Base-by-base conservation (phyloP, 2,888 invertebrate species). In the Polyploca ridens region DNA sequence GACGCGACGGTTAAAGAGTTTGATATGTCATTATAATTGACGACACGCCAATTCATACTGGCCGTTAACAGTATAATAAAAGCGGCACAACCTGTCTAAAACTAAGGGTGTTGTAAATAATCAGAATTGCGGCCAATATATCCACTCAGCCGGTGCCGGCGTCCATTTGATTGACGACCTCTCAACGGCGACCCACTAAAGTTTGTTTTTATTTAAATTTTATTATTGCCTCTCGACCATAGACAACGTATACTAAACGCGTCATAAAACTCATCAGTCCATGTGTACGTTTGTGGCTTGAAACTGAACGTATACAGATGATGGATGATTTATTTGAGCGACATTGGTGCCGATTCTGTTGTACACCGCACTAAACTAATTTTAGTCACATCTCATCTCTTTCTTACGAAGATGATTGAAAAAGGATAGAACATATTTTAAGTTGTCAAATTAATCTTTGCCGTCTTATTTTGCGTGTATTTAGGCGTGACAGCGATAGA, bases 101-200 rank as follows among this genome's bases (percentile, higher is more conserved):
- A 70, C 62, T 72, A 72, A 73, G 79, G 78, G 82, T 69, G 84
- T 72, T 81, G 84, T 86, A 85, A 84, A 84, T 89, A 82, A 89
- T 69, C 72, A 70, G 70, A 82, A 87, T 88, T 86, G 87, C 84
- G 75, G 79, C 78, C 86, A 82, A 85, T 88, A 89, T 88, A 89
- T 82, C 78, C 74, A 73, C 71, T 76, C 74, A 69, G 75, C 70
- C 67, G 73, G 54, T 19, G 75, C 70, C 67, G 73, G 54, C 54
- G 54, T 54, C 54, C 54, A 54, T 71, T 81, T 81, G 83, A 84
- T 83, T 82, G 82, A 83, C 73, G 77, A 69, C 74, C 68, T 62
- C 59, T 64, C 70, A 62, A 49, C 35, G 68, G 65, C 69, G 66
- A 63, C 65, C 65, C 64, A 38, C 46, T 69, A 66, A 67, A 66